These are phyloP conservation scores for Lasioglossum figueresi DNA, from an alignment of 2,888 invertebrate species.

Conservation along the genomic window DNA sequence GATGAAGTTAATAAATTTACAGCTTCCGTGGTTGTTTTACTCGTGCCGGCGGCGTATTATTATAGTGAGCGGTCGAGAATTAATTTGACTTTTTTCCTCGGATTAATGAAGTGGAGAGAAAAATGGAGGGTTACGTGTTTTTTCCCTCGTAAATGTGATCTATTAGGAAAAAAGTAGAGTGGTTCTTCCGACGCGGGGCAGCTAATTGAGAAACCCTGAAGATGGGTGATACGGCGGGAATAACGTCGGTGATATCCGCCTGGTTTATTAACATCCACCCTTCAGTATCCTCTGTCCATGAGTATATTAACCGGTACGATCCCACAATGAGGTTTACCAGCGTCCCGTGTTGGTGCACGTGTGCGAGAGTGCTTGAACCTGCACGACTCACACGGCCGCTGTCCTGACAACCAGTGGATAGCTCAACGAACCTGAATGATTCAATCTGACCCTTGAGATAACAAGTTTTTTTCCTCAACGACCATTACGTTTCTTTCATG, in stretches of 20 bases:
- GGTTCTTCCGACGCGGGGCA: not conserved
- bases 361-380: conserved; percentile 36
- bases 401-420: conserved; percentile 47
- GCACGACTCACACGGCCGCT: conserved; percentile 30
- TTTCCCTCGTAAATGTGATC: conserved; percentile 5
- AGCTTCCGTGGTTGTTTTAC: not conserved
- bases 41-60: not conserved
- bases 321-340: conserved; percentile 68
- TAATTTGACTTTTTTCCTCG: not conserved
- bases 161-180: not conserved
- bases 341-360: conserved; percentile 44
- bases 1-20: not conserved
- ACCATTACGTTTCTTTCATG: conserved; percentile 5
- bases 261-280: conserved; percentile 73
- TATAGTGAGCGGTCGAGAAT: conserved; percentile 5
- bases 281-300: conserved; percentile 62
- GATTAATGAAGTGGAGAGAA: not conserved
- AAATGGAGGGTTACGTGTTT: not conserved
- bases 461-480: conserved; percentile 53
- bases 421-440: conserved; percentile 64
- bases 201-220: conserved; percentile 55
- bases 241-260: conserved; percentile 63
- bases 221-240: conserved; percentile 50
- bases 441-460: conserved; percentile 62
- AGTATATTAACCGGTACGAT: conserved; percentile 67